Evolutionary conservation across 2,888 invertebrate genomes (phyloP).

Genomic region (Thereva unica): DNA sequence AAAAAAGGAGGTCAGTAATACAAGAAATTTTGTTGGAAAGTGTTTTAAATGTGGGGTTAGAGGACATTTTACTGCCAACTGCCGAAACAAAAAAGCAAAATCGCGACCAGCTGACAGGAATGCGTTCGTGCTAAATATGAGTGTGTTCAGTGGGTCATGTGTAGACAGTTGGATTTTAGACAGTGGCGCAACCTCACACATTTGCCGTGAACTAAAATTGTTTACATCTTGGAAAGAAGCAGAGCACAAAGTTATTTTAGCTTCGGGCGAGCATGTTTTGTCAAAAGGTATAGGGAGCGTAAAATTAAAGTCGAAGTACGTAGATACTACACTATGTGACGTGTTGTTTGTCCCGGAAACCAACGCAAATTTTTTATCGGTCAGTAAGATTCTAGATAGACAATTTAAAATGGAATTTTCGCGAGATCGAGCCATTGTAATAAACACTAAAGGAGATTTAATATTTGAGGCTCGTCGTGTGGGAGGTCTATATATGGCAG

Average conservation of each 20-base stretch:
- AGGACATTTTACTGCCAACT: constrained; percentile 27
- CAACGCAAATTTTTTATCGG: background rate
- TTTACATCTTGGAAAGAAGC: background rate
- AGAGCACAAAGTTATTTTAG: background rate
- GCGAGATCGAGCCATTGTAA: background rate
- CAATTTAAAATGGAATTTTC: background rate
- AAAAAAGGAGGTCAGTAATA: background rate
- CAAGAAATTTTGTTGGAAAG: background rate
- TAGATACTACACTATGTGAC: background rate
- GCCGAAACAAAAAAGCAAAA: background rate
- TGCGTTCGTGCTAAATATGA: too few relatives aligned
- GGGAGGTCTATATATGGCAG: background rate
- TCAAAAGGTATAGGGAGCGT: background rate
- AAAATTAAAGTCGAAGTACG: background rate
- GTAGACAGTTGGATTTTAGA: background rate
- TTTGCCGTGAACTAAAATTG: background rate
- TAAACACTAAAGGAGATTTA: background rate
- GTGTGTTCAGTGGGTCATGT: too few relatives aligned
- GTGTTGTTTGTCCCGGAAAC: background rate
- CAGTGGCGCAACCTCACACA: background rate
- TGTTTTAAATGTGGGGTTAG: constrained; percentile 36
- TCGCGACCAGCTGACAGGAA: too few relatives aligned
- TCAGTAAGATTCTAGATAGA: background rate
- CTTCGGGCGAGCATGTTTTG: background rate
- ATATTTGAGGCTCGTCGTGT: background rate